Base-by-base conservation (phyloP, 2,888 invertebrate genomes). In the Megalurothrips usitatus region DNA sequence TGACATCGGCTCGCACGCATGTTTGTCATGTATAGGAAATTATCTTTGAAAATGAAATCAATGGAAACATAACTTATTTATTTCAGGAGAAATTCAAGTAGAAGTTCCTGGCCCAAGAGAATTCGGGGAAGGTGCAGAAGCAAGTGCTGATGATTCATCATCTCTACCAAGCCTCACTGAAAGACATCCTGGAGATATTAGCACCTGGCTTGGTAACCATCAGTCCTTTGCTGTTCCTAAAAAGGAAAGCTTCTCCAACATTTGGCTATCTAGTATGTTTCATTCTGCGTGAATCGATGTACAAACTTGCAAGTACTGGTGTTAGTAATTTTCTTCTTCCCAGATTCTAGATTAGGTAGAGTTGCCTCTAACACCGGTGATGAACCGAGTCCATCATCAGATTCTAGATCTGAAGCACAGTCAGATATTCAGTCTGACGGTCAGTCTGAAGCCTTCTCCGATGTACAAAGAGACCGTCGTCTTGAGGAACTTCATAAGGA, bases 401-500 rank as follows among this genome's bases (percentile, higher is more conserved):
- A 58, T 58, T 58, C 58, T 14, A 58, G 58, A 58, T 58, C 58
- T 17, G 58, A 58, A 58, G 58, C 58, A 14, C 58, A 58, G 19
- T 58, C 68, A 26, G 68, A 75, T 75, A 26, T 9, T 75, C 68
- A 75, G 26, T 75, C 68, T 26, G 68, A 75, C 1, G 68, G 68
- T 8, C 68, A 75, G 26, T 75, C 68, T 9, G 68, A 75, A 8
- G 68, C 68, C 12, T 26, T 75, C 68, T 75, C 68, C 23, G 68
- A 75, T 75, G 68, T 75, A 0, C 68, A 75, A 75, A 75, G 68
- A 26, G 68, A 75, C 26, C 68, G 68, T 26, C 9, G 68, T 23
- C 81, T 84, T 47, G 82, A 84, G 52, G 83, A 84, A 79, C 82
- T 84, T 9, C 84, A 84, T 48, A 80, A 91, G 0, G 92, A 92